Percentiles rank a stretch among this genome's conserved stretches.
phyloP scores from a whole-genome alignment of 1,140 invertebrate genomes.

The Eurosta solidaginis region DNA sequence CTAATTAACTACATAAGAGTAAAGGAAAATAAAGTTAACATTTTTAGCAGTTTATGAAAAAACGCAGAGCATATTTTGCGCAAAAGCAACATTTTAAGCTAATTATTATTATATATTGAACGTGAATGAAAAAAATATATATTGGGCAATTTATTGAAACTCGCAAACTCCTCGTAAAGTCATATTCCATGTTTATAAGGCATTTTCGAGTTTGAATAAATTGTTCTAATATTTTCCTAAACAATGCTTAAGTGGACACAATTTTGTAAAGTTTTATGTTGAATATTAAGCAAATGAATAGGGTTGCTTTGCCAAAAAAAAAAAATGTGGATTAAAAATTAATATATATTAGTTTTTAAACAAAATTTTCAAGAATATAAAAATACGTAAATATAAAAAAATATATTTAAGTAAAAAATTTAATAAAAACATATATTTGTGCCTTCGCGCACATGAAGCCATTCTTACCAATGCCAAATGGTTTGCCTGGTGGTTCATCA shows the following conservation, averaged over 20 bases:
- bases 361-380: not conserved
- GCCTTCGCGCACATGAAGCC: conserved; percentile 16
- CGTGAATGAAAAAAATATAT: not conserved
- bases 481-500: conserved; percentile 64
- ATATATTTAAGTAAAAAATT: not conserved
- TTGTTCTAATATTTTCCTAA: no score
- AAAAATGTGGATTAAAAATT: not conserved
- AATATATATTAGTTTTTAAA: not conserved
- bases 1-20: not conserved
- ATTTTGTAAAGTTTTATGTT: no score
- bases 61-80: conserved; percentile 36
- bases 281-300: no score
- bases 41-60: conserved; percentile 2
- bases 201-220: no score
- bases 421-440: conserved; percentile 4
- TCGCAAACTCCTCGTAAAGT: not conserved
- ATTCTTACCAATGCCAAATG: conserved; percentile 78
- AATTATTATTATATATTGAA: not conserved
- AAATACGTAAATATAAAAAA: not conserved
- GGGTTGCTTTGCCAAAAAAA: no score
- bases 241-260: no score
- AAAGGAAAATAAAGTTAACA: not conserved
- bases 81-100: conserved; percentile 46
- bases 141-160: not conserved
- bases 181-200: no score